Percentiles rank a stretch among this genome's conserved stretches.
Evolutionary conservation across 2,888 invertebrate species (phyloP).

Genomic region (Magallana nippona): DNA sequence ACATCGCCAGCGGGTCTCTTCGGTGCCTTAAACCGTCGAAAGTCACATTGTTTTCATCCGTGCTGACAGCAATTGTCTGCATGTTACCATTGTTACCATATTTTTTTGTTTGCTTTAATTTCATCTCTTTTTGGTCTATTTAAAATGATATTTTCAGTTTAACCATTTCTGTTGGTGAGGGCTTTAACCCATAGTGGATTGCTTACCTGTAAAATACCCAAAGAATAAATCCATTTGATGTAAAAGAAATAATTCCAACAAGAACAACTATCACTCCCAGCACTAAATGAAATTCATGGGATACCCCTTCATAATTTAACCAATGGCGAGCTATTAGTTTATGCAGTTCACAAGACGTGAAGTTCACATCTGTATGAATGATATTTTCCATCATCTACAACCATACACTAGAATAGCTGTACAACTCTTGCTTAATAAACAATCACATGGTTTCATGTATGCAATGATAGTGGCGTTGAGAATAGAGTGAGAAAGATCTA

Average conservation of each 20-base stretch:
- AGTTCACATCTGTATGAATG: not conserved
- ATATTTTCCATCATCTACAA: slow-evolving; percentile 5
- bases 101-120: too few relatives aligned
- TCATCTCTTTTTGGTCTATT: too few relatives aligned
- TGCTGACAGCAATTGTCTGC: too few relatives aligned
- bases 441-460: too few relatives aligned
- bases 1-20: too few relatives aligned
- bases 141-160: too few relatives aligned
- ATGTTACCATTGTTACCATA: too few relatives aligned
- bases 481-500: not conserved
- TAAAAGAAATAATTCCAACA: not conserved
- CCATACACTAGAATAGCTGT: not conserved
- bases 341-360: not conserved
- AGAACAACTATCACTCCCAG: not conserved
- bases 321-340: not conserved
- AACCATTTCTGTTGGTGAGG: too few relatives aligned
- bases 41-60: too few relatives aligned
- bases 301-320: not conserved
- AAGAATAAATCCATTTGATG: slow-evolving; percentile 1
- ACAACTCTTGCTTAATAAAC: not conserved
- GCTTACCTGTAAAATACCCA: slow-evolving; percentile 16
- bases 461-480: too few relatives aligned
- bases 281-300: not conserved
- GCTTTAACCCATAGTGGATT: not conserved
- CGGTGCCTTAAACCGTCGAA: too few relatives aligned